phyloP scores from a whole-genome alignment of 2,888 invertebrate species.

The Neoascia interrupta region DNA sequence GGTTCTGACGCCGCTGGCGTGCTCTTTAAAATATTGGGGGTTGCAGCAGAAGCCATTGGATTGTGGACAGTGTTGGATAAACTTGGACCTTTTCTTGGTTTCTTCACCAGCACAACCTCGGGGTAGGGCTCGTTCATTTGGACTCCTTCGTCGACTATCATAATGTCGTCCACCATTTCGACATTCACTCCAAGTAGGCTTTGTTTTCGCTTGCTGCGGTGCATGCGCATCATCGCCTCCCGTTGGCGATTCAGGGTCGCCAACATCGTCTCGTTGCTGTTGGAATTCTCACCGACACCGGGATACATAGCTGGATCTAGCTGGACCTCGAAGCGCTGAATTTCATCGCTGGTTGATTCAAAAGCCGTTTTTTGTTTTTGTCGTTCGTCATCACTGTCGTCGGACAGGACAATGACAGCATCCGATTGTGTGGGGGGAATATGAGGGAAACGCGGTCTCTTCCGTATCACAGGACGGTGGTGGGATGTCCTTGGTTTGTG shows the following conservation, averaged over 20 bases:
- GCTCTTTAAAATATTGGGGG: not conserved
- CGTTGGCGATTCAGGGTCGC: constrained; percentile 75
- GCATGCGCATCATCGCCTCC: constrained; percentile 70
- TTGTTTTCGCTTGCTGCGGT: constrained; percentile 71
- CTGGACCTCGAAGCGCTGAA: constrained; percentile 70
- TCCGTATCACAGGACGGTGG: not conserved
- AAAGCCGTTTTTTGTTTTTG: no score
- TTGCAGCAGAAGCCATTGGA: constrained; percentile 1
- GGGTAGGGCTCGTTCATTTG: constrained; percentile 53
- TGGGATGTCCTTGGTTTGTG: not conserved
- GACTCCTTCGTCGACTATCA: constrained; percentile 73
- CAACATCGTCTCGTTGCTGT: constrained; percentile 73
- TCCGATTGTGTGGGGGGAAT: constrained; percentile 15
- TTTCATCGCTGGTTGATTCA: constrained; percentile 26
- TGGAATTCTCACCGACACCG: constrained; percentile 63
- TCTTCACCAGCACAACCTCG: constrained; percentile 41
- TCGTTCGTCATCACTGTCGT: constrained; percentile 70
- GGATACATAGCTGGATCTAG: constrained; percentile 71
- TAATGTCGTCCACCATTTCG: constrained; percentile 75
- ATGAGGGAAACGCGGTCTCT: constrained; percentile 51
- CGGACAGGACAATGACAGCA: constrained; percentile 71
- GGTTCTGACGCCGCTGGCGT: not conserved
- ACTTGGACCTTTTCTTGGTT: constrained; percentile 1
- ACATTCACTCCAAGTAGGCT: constrained; percentile 43
- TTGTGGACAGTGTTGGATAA: no score